Evolutionary conservation across 2,888 invertebrate species (phyloP), one percentile per base, ranked within the genome.

Genomic region (Polydrusus pterygomalis): DNA sequence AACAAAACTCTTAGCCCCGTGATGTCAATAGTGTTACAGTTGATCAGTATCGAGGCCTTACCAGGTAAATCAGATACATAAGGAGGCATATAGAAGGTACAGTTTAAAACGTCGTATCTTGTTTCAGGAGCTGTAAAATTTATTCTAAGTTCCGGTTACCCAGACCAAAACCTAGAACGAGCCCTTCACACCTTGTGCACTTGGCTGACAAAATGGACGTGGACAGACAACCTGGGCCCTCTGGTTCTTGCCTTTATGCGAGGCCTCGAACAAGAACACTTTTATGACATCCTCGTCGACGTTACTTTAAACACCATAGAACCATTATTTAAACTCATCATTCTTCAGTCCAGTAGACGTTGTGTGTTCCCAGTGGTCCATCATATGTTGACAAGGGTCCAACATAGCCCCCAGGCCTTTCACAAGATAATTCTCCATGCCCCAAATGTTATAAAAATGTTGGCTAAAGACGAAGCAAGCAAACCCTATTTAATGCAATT

Each of bases 161-260:
- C 84, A 0, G 90, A 90, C 11, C 88, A 89, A 0, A 91, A 91
- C 43, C 88, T 94, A 9, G 89, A 91, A 17, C 90, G 91, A 63
- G 92, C 93, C 0, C 87, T 95, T 2, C 89, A 89, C 18, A 90
- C 92, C 60, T 87, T 95, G 0, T 94, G 93, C 82, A 88, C 87
- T n/a, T 95, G 94, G 94, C 85, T 93, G 70, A 88, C 89, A 0
- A 89, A 89, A 70, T 92, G 92, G 89, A 90, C 90, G 25, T 90
- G 90, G 76, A 91, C 92, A 0, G 90, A 91, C 2, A 90, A 91
- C 58, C 87, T 95, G 0, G 91, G 92, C 30, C 88, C 90, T 10
- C 92, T 94, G 91, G 90, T 94, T 1, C 87, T 92, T 81, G 90
- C 91, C 2, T 91, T 93, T 79, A 91, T 95, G 82, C 89, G 89